phyloP scores from a whole-genome alignment of 2,888 invertebrate genomes.

The Aspidiotus rigidus region DNA sequence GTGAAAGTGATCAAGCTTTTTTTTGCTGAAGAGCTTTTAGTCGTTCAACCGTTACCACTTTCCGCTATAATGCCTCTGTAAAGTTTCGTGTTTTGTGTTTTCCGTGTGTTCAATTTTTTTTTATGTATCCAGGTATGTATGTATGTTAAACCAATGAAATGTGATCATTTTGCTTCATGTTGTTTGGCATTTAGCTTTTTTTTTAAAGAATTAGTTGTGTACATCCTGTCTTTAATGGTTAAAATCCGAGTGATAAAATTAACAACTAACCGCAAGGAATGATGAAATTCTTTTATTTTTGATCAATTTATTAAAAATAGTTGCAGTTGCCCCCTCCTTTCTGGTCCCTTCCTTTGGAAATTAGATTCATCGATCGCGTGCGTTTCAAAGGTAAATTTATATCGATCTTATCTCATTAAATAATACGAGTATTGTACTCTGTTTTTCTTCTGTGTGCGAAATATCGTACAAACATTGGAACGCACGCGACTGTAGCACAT shows the following conservation, averaged over 20 bases:
- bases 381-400: not conserved
- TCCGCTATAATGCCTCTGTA: too few relatives aligned
- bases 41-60: too few relatives aligned
- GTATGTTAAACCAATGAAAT: not conserved
- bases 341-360: slow-evolving; percentile 5
- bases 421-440: not conserved
- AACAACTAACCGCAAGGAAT: not conserved
- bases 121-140: slow-evolving; percentile 14
- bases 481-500: slow-evolving; percentile 6
- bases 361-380: not conserved
- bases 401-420: not conserved
- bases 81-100: slow-evolving; percentile 1
- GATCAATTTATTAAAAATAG: slow-evolving; percentile 8
- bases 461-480: not conserved
- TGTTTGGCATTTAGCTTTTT: not conserved
- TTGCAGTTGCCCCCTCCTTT: slow-evolving; percentile 31
- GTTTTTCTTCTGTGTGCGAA: not conserved
- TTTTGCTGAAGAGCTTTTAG: too few relatives aligned
- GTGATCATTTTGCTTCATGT: not conserved
- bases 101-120: slow-evolving; percentile 6
- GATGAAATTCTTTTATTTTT: slow-evolving; percentile 5
- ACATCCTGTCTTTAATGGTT: not conserved
- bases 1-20: not conserved
- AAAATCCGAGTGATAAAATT: slow-evolving; percentile 4
- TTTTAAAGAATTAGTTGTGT: slow-evolving; percentile 1